Evolutionary conservation across 2,113 vertebrate genomes (phyloP).

Genomic region (Syngnathus typhle): DNA sequence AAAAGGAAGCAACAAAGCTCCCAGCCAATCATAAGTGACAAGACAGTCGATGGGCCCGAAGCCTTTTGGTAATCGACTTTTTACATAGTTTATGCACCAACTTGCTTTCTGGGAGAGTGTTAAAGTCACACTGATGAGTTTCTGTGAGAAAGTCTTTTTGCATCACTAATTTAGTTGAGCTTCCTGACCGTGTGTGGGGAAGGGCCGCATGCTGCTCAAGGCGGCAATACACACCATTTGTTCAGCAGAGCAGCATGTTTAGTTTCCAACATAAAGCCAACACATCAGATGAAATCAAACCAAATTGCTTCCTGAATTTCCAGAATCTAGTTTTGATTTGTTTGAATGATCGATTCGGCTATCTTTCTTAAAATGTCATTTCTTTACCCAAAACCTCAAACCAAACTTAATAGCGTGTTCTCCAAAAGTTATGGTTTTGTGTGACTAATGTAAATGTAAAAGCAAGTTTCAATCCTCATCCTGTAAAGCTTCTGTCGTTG

Average conservation of each 20-base stretch:
- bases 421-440: no score
- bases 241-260: constrained; percentile 10
- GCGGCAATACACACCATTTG: constrained; percentile 33
- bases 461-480: not conserved
- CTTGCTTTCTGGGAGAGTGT: constrained; percentile 40
- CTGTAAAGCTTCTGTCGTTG: no score
- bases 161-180: constrained; percentile 38
- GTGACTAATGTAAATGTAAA: not conserved
- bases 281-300: no score
- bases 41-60: constrained; percentile 50
- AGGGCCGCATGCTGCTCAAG: constrained; percentile 38
- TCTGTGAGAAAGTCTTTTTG: constrained; percentile 34
- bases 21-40: constrained; percentile 63
- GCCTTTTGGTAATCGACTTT: constrained; percentile 40
- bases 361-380: no score
- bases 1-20: constrained; percentile 56
- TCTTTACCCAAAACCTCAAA: no score
- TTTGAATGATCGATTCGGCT: no score
- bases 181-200: constrained; percentile 28
- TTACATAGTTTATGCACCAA: constrained; percentile 41
- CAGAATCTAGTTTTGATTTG: no score
- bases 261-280: not conserved
- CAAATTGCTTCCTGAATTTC: no score
- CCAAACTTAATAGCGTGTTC: no score
- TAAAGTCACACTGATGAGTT: constrained; percentile 46